Percentiles rank a stretch among this genome's conserved stretches.
phyloP scores from a whole-genome alignment of 2,888 invertebrate genomes.

The Odontomyia ornata region DNA sequence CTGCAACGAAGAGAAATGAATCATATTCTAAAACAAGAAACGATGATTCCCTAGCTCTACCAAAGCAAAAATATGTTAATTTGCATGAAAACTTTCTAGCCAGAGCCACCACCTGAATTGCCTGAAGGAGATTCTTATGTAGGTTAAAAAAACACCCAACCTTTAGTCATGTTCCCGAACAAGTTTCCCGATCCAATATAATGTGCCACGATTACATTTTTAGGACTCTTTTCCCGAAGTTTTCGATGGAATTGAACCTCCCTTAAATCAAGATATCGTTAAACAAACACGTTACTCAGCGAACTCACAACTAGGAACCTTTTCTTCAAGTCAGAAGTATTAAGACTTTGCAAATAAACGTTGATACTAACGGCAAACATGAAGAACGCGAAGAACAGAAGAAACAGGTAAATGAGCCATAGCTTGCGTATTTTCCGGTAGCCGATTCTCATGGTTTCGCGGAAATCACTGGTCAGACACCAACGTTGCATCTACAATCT shows the following conservation, averaged over 20 bases:
- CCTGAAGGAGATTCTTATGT: slow-evolving; percentile 6
- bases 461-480: not conserved
- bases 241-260: slow-evolving; percentile 43
- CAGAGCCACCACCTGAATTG: slow-evolving; percentile 1
- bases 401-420: slow-evolving; percentile 62
- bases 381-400: slow-evolving; percentile 63
- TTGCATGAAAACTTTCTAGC: not conserved
- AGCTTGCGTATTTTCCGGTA: slow-evolving; percentile 62
- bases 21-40: not conserved
- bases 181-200: slow-evolving; percentile 84
- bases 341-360: slow-evolving; percentile 57
- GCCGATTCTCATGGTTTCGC: slow-evolving; percentile 24
- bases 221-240: slow-evolving; percentile 48
- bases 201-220: slow-evolving; percentile 82
- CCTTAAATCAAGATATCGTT: slow-evolving; percentile 2
- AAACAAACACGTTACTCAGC: slow-evolving; percentile 36
- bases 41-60: not conserved
- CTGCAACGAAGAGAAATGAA: slow-evolving; percentile 55
- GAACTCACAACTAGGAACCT: slow-evolving; percentile 45
- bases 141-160: slow-evolving; percentile 61
- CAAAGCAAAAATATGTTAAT: slow-evolving; percentile 9
- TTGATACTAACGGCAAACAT: slow-evolving; percentile 64
- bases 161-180: slow-evolving; percentile 81
- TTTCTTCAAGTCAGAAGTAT: slow-evolving; percentile 46
- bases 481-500: not conserved